Conservation (phyloP, 2,113 vertebrate genomes). For the Plotosus lineatus region DNA sequence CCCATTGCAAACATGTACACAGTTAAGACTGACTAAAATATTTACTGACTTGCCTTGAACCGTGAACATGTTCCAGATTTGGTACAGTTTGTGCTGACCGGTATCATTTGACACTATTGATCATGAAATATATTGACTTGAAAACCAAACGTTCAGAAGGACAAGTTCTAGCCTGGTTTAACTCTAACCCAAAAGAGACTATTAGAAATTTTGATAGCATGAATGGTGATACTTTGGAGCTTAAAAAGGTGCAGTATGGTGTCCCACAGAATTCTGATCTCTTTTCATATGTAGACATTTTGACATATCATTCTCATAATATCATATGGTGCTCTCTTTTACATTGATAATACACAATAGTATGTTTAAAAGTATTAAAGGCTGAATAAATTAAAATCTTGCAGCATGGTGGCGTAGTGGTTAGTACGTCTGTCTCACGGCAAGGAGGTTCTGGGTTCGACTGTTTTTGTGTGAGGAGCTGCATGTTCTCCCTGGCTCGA, state of each 20-base stretch:
- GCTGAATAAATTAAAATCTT: too few relatives aligned
- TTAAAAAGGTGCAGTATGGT: background rate
- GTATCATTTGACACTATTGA: background rate
- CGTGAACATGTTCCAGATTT: slow-evolving; percentile 4
- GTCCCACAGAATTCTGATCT: too few relatives aligned
- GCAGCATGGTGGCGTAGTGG: too few relatives aligned
- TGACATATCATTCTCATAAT: too few relatives aligned
- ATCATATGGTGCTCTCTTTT: background rate
- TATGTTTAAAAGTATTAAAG: too few relatives aligned
- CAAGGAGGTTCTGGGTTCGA: too few relatives aligned
- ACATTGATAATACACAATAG: background rate
- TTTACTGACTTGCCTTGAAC: background rate
- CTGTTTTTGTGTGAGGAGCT: too few relatives aligned
- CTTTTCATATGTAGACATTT: too few relatives aligned
- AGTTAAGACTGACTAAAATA: background rate
- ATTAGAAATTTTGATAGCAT: background rate
- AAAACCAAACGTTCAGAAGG: background rate
- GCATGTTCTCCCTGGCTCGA: too few relatives aligned
- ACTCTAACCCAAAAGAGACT: background rate
- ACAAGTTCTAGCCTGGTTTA: background rate
- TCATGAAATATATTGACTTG: background rate
- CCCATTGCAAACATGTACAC: background rate
- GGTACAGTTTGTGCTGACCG: background rate
- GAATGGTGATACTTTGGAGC: background rate
- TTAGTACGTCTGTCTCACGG: too few relatives aligned